A percentile compares a stretch with the other conserved stretches of the same genome.
Evolutionary conservation across 2,797 vertebrate genomes (phyloP).

Genomic region (Furcifer pardalis): DNA sequence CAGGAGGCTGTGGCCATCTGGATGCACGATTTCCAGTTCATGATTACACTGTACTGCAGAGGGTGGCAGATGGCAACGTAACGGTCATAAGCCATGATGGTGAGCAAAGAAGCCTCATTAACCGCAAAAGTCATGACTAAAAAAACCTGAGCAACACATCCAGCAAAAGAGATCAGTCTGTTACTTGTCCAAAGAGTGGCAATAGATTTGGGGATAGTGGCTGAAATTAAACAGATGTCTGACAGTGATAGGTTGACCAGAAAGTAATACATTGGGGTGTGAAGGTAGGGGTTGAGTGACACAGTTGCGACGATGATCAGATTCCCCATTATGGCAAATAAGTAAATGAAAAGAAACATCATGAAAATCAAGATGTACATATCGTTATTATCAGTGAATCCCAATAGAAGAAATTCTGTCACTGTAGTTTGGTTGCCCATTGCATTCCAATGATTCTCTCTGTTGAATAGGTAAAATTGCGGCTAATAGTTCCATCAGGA

Average conservation of each 20-base stretch:
- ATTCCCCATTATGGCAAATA: not conserved
- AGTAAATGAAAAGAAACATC: not conserved
- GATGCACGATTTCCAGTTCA: constrained; percentile 30
- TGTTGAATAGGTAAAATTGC: not conserved
- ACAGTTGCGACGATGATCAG: not conserved
- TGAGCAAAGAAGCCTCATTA: constrained; percentile 32
- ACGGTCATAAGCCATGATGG: constrained; percentile 36
- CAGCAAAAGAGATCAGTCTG: not conserved
- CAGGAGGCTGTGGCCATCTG: constrained; percentile 37
- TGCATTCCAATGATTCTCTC: not conserved
- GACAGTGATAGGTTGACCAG: constrained; percentile 8
- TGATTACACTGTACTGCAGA: constrained; percentile 54
- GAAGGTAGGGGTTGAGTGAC: not conserved
- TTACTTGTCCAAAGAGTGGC: not conserved
- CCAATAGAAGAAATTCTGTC: not conserved
- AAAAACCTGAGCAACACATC: too few species aligned
- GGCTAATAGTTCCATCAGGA: not conserved
- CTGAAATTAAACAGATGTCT: constrained; percentile 12
- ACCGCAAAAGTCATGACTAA: not conserved
- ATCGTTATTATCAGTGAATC: not conserved
- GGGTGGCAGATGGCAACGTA: constrained; percentile 62
- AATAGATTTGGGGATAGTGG: constrained; percentile 21
- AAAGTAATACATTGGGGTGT: constrained; percentile 21
- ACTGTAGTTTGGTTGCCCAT: not conserved
- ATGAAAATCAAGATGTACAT: too few species aligned